Base-by-base conservation (phyloP, 2,797 vertebrate species). In the Apodemus agrarius region DNA sequence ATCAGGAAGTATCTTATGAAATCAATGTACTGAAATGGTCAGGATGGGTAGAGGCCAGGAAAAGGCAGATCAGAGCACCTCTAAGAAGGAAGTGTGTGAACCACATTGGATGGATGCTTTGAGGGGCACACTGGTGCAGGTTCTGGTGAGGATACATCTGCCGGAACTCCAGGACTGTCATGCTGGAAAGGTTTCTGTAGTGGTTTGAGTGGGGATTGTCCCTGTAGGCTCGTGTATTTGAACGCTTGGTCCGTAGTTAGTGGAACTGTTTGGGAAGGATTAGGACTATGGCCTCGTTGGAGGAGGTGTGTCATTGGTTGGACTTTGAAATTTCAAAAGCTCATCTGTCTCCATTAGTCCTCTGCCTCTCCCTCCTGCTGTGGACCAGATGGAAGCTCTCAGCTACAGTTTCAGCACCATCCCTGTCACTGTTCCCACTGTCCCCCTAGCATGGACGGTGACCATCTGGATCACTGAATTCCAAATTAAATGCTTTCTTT, bases 81-180 rank as follows among this genome's bases (percentile, higher is more conserved):
- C 24, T 52, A 19, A 57, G 76, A 9, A 3, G 4, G 29, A 57
- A 21, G 63, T 65, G 1, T 46, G 54, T 24, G 31, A 46, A 21
- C 34, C 8, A 6, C 14, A 13, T 4, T 6, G 5, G n/a, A 29
- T 1, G 1, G 65, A 12, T 4, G 4, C 22, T 11, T 13, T 1
- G 78, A 76, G 21, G n/a, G 2, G 11, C 0, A 1, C 0, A 0
- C 34, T 24, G 9, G 2, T 0, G 1, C 17, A 54, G 29, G 10
- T 29, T 34, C 83, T 89, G 11, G n/a, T n/a, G 0, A 8, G 67
- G 31, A 21, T n/a, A 22, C 40, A 5, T 24, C n/a, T 90, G 26
- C 75, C 75, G 16, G 37, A 14, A 22, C 13, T 57, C 2, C 2
- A 16, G 34, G 0, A 81, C 61, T 0, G 0, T 21, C 13, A 49